Conservation (phyloP, 1,140 invertebrate species). For the Cydia splendana region DNA sequence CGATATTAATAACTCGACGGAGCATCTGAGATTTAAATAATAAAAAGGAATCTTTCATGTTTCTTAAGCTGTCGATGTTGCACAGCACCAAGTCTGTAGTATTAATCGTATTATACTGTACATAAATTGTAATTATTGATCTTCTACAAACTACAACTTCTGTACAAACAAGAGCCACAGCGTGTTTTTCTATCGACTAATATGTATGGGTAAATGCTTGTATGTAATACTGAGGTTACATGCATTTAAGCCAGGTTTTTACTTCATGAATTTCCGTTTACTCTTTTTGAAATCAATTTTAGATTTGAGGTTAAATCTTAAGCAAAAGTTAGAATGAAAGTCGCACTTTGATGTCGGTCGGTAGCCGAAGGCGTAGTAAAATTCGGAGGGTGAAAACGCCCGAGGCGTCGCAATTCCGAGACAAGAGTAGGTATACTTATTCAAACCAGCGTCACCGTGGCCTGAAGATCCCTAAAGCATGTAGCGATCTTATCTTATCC, state of each 20-base stretch:
- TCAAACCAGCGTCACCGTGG: background rate
- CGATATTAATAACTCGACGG: slow-evolving; percentile 50
- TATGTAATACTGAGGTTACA: too few species aligned
- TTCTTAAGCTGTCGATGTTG: background rate
- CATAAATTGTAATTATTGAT: background rate
- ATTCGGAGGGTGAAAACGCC: slow-evolving; percentile 59
- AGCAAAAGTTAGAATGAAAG: slow-evolving; percentile 25
- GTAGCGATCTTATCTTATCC: too few species aligned
- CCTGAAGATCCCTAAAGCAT: background rate
- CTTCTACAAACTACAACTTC: too few species aligned
- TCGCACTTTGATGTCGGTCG: slow-evolving; percentile 68
- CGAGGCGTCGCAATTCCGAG: slow-evolving; percentile 50
- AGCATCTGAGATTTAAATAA: background rate
- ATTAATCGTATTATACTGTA: too few species aligned
- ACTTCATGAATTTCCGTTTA: background rate
- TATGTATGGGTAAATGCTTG: too few species aligned
- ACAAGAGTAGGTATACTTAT: too few species aligned
- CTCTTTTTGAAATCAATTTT: background rate
- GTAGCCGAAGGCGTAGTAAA: slow-evolving; percentile 41
- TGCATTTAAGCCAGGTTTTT: background rate
- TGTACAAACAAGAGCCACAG: too few species aligned
- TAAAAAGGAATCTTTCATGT: background rate
- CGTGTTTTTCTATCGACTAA: too few species aligned
- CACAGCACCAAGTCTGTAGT: background rate
- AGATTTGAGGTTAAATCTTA: background rate